Base-by-base conservation (phyloP, 2,797 vertebrate species). In the Channallabes apus region DNA sequence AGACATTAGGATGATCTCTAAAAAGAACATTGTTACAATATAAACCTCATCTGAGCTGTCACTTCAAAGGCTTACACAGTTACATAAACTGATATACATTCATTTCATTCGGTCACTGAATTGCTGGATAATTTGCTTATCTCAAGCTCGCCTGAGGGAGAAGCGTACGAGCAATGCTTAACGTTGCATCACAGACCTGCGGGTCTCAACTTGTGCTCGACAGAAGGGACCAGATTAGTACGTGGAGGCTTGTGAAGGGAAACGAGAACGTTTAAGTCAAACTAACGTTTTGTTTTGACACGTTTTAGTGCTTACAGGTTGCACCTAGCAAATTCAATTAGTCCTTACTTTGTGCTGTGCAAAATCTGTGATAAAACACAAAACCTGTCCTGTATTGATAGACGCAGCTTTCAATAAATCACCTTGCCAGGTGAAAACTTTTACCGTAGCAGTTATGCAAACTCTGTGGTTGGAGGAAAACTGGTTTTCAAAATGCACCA, bases 361-460 rank as follows among this genome's bases (percentile, higher is more conserved):
- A 22, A 2, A 62, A 64, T 46, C 27, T 46, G 7, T n/a, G 14
- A 64, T 38, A 27, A 62, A 27, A 64, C 12, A 64, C 22, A 46
- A 41, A 27, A 61, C 35, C 22, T 79, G 38, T 3, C 35, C 22
- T 79, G 38, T 11, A 64, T 12, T 65, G 79, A 68, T 56, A 68
- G 27, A 85, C 83, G 12, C n/a, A 90, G 89, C 72, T 91, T 67
- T 20, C 18, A 58, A 67, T 24, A 32, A 77, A 24, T 27, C 51
- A 76, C 22, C 61, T 92, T 92, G 93, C 90, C 67, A 1, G 0
- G 2, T 20, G 87, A 90, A 91, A 67, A 7, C 0, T 78, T 90
- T 89, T 84, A 85, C 88, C 81, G 81, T 76, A 88, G 90, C 93
- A 91, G 94, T 95, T 95, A 95, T 94, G 94, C 94, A 95, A 95